Evolutionary conservation across 2,797 vertebrate species (phyloP).

Genomic region (Poeciliopsis infans): DNA sequence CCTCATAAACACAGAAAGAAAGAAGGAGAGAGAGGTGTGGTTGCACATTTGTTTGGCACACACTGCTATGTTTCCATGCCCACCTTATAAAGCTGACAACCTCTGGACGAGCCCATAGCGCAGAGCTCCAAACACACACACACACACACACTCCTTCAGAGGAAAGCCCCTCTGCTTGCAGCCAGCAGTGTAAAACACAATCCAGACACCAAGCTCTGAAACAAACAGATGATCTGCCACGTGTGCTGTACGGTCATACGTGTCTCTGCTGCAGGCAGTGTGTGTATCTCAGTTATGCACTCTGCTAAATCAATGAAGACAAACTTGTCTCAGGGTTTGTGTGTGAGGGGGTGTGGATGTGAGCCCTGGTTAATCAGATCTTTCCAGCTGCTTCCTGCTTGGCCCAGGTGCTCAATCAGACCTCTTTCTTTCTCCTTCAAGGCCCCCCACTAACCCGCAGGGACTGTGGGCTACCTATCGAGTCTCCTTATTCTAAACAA

Average conservation of each 20-base stretch:
- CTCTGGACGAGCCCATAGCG: slow-evolving; percentile 22
- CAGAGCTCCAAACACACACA: slow-evolving; percentile 32
- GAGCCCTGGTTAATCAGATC: slow-evolving; percentile 61
- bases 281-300: slow-evolving; percentile 38
- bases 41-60: slow-evolving; percentile 35
- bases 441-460: slow-evolving; percentile 9
- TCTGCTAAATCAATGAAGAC: slow-evolving; percentile 28
- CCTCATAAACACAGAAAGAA: slow-evolving; percentile 3
- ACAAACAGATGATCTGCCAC: slow-evolving; percentile 48
- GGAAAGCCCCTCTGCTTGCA: slow-evolving; percentile 62
- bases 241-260: slow-evolving; percentile 31
- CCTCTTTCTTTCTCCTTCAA: slow-evolving; percentile 34
- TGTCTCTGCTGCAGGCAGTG: slow-evolving; percentile 23
- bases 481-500: neutral
- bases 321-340: slow-evolving; percentile 30
- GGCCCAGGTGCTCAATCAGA: slow-evolving; percentile 66
- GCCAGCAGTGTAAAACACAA: slow-evolving; percentile 46
- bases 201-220: slow-evolving; percentile 29
- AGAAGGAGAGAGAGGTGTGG: slow-evolving; percentile 35
- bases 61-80: slow-evolving; percentile 40
- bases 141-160: slow-evolving; percentile 24
- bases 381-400: slow-evolving; percentile 71
- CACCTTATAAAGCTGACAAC: slow-evolving; percentile 45
- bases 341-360: slow-evolving; percentile 27
- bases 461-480: slow-evolving; percentile 19